These are phyloP conservation scores for Todiramphus saurophagus DNA, from an alignment of 2,113 vertebrate genomes.

Conservation along the genomic window DNA sequence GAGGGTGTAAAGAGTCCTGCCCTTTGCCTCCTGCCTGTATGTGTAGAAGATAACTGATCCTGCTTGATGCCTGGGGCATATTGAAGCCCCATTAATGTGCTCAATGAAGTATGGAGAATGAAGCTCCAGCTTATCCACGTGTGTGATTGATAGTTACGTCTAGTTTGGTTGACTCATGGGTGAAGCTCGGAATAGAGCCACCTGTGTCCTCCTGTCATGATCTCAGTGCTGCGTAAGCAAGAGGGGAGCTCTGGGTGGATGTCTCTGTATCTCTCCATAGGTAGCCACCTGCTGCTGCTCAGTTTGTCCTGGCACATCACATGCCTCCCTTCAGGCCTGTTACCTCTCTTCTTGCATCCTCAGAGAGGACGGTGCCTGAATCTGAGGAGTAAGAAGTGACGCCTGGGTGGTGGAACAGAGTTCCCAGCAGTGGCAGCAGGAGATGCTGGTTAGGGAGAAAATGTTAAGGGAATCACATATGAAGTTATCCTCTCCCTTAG, in stretches of 20 bases:
- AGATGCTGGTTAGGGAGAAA: neutral
- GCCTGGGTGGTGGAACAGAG: accelerated
- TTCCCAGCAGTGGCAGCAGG: neutral
- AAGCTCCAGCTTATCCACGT: neutral
- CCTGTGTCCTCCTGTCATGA: neutral
- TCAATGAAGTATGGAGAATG: neutral
- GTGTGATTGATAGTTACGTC: accelerated
- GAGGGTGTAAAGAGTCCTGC: neutral
- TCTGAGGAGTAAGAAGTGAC: neutral
- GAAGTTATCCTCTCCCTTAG: neutral
- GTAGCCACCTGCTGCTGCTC: neutral
- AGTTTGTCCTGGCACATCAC: accelerated
- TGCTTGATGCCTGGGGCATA: neutral
- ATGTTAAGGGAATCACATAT: accelerated
- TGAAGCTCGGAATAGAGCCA: neutral
- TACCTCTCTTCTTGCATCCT: neutral
- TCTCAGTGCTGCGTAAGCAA: accelerated
- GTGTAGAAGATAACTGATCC: neutral
- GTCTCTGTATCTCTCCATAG: neutral
- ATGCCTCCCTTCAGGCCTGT: accelerated
- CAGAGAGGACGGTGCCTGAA: neutral
- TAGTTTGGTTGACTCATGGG: neutral
- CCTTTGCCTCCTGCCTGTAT: accelerated
- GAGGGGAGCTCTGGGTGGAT: neutral
- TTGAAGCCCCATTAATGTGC: neutral